Conservation (phyloP, 2,888 invertebrate genomes). For the Ceratothoa steindachneri region DNA sequence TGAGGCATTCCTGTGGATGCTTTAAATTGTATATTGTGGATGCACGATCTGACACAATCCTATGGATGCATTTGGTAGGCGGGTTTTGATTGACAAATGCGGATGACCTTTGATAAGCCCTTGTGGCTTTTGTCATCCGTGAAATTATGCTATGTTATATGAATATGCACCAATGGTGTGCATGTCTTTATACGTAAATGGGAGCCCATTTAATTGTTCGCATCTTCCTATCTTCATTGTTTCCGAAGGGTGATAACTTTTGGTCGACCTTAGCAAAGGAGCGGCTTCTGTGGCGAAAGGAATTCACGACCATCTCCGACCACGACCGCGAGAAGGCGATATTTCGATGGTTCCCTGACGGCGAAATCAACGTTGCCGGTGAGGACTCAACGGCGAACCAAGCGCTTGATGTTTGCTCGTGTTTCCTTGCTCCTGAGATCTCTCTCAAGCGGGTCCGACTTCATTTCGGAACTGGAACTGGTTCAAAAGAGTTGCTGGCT, state of each 20-base stretch:
- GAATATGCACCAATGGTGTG: no score
- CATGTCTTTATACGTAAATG: no score
- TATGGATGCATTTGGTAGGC: no score
- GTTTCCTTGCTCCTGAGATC: background rate
- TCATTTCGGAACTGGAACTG: background rate
- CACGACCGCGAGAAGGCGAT: conserved; percentile 28
- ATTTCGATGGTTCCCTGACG: conserved; percentile 47
- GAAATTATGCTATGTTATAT: no score
- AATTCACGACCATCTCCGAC: conserved; percentile 35
- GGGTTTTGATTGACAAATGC: no score
- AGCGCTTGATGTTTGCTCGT: background rate
- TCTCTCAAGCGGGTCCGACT: background rate
- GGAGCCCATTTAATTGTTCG: no score
- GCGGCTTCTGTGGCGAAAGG: conserved; percentile 40
- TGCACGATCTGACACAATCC: no score
- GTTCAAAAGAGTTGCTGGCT: background rate
- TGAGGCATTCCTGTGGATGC: no score
- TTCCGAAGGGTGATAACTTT: conserved; percentile 45
- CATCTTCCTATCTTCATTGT: no score
- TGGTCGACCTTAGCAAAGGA: conserved; percentile 44
- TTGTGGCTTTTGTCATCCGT: no score
- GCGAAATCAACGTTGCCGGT: conserved; percentile 47
- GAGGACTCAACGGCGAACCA: background rate
- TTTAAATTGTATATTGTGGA: no score
- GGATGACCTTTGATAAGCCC: no score